Evolutionary conservation across 1,140 invertebrate species (phyloP).

Genomic region (Pseudomyrmex gracilis): DNA sequence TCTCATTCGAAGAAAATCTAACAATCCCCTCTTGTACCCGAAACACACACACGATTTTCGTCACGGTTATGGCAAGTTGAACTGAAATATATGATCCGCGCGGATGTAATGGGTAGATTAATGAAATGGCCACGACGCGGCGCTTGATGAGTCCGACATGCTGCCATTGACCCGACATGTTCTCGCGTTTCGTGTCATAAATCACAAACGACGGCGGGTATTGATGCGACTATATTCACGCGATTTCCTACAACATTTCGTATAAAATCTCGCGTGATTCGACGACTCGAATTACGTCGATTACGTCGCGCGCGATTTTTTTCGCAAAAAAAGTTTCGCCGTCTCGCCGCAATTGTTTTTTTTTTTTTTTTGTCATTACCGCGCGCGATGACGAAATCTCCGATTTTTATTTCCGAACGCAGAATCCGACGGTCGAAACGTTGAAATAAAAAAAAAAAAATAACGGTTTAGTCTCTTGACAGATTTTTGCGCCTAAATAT

Average conservation of each 20-base stretch:
- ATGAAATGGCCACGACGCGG: conserved; percentile 59
- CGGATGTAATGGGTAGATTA: conserved; percentile 57
- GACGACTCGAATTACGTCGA: conserved; percentile 42
- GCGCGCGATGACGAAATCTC: no score
- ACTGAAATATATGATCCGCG: conserved; percentile 57
- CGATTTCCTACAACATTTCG: conserved; percentile 52
- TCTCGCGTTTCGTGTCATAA: conserved; percentile 58
- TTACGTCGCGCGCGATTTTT: conserved; percentile 34
- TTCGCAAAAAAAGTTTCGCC: conserved; percentile 27
- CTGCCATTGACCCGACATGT: conserved; percentile 59
- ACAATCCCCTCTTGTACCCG: conserved; percentile 21
- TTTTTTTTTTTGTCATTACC: no score
- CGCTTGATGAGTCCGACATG: conserved; percentile 58
- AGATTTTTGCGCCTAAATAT: no score
- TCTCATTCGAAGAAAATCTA: background rate
- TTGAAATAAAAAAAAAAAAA: no score
- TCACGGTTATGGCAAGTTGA: conserved; percentile 22
- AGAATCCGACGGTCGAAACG: no score
- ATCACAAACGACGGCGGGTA: conserved; percentile 42
- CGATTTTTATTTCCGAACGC: no score
- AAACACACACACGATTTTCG: conserved; percentile 10
- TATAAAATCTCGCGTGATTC: conserved; percentile 34
- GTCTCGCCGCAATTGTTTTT: background rate
- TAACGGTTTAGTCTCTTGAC: no score
- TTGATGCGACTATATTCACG: conserved; percentile 37